Evolutionary conservation across 37 sponge, comb jelly and placozoan genomes (phyloP).

Genomic region (Chondrilla cf. caribensis): DNA sequence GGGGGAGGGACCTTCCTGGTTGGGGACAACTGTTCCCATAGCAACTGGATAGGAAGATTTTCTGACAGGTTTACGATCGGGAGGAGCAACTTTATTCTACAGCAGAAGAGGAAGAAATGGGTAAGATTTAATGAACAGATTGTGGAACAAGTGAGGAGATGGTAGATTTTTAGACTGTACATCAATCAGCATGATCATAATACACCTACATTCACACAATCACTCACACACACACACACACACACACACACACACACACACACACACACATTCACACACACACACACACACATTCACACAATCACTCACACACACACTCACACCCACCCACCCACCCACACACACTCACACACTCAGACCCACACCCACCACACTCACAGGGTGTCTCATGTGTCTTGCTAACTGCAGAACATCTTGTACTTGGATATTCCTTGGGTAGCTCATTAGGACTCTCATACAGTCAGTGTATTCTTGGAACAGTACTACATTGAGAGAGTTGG

Average conservation of each 20-base stretch:
- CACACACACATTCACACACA: constrained; percentile 42
- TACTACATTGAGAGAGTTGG: constrained; percentile 47
- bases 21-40: too few relatives aligned
- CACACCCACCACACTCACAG: constrained; percentile 51
- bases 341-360: constrained; percentile 9
- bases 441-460: constrained; percentile 85
- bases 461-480: constrained; percentile 73
- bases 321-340: background rate
- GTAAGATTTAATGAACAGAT: too few relatives aligned
- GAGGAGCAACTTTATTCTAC: too few relatives aligned
- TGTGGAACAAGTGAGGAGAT: too few relatives aligned
- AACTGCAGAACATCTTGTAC: constrained; percentile 76
- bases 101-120: too few relatives aligned
- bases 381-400: constrained; percentile 86
- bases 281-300: constrained; percentile 25
- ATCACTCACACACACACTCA: background rate
- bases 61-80: too few relatives aligned
- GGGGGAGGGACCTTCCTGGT: too few relatives aligned
- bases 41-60: too few relatives aligned
- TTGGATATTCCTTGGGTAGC: constrained; percentile 66
- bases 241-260: constrained; percentile 48
- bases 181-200: constrained; percentile 4
- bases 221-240: constrained; percentile 18
- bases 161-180: too few relatives aligned
- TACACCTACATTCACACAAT: background rate